Base-by-base conservation (phyloP, 2,888 invertebrate genomes). In the Amphimallon solstitiale region DNA sequence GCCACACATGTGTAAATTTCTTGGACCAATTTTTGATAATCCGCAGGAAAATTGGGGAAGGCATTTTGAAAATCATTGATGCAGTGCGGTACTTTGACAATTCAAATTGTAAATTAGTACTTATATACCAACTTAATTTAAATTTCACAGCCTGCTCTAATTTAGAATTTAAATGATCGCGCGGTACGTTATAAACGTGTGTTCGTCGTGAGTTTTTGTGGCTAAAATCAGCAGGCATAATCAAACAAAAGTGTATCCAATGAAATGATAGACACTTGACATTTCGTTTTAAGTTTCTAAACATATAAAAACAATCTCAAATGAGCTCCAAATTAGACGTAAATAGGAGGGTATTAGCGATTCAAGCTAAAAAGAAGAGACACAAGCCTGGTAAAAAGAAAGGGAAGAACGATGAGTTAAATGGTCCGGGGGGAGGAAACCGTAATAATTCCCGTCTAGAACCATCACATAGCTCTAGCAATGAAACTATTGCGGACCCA, bases 251-350 rank as follows among this genome's bases (percentile, higher is more conserved):
- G 86, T 78, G 86, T 85, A 86, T 75, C 79, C 85, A 82, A 85
- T 85, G 85, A 86, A 86, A 86, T 86, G 85, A 85, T 85, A 86
- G 85, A 83, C 84, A 83, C 85, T 85, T 85, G 80, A 80, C 80
- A 75, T 74, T 83, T 80, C 81, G 80, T 84, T 82, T 83, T 79
- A 75, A 80, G 60, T 67, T 59, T 64, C 63, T 63, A 68, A 66
- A 61, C 38, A 37, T 64, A 43, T 49, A 65, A 52, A 63, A 70
- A 56, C 40, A 54, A 54, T 67, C 46, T 54, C 64, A 67, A 80
- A 93, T 93, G 93, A 93, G 92, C 87, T 90, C 92, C 83, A 93
- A 93, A 89, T 92, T 91, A 85, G 94, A 94, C 86, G 93, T 93
- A 85, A 94, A 94, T 86, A 90, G 94, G 85, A 90, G 94, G 84